phyloP scores from a whole-genome alignment of 2,888 invertebrate genomes.

The Blastobasis lacticolella region DNA sequence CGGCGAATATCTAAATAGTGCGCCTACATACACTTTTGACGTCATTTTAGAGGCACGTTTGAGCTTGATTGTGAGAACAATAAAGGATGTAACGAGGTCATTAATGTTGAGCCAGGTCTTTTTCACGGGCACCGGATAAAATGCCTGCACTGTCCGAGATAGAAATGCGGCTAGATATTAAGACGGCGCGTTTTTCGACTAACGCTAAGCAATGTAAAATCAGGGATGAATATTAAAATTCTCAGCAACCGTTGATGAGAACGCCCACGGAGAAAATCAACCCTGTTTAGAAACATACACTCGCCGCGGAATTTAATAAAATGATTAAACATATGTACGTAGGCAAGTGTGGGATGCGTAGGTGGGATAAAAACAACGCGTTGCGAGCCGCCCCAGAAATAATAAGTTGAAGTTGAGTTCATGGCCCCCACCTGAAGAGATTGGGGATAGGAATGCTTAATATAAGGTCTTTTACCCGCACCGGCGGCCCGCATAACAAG shows the following conservation, averaged over 20 bases:
- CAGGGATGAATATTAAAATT: no score
- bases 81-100: conserved; percentile 60
- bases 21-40: conserved; percentile 63
- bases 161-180: no score
- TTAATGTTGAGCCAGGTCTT: conserved; percentile 25
- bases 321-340: conserved; percentile 33
- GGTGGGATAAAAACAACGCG: conserved; percentile 60
- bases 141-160: no score
- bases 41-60: conserved; percentile 59
- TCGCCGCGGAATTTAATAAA: conserved; percentile 53
- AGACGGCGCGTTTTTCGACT: no score
- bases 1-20: conserved; percentile 68
- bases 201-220: no score
- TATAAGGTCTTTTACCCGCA: conserved; percentile 70
- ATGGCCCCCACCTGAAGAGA: conserved; percentile 66
- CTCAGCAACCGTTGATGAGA: no score
- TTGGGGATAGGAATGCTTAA: conserved; percentile 70
- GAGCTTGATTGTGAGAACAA: conserved; percentile 59
- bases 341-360: conserved; percentile 34
- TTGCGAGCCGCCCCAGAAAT: conserved; percentile 46
- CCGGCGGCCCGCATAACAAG: conserved; percentile 64
- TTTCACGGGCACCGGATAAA: background rate
- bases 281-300: background rate
- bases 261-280: no score
- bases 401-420: conserved; percentile 67